Base-by-base conservation (phyloP, 2,888 invertebrate species). In the Apodemia mormo region DNA sequence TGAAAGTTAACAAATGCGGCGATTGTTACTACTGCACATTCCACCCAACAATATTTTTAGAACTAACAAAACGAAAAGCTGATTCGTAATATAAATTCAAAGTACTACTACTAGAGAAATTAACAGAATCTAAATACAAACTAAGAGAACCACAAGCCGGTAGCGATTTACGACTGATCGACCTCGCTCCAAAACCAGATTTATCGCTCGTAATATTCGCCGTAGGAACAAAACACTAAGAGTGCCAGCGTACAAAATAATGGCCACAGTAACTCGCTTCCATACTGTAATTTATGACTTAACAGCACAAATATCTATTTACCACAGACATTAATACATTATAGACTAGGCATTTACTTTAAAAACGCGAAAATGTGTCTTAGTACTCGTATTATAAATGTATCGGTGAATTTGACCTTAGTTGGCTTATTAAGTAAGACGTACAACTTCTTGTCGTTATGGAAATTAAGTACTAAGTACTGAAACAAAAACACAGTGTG, bases 181-280 rank as follows among this genome's bases (percentile, higher is more conserved):
- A 82, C 84, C 85, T 87, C 83, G 85, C 80, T 81, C 85, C 84
- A 81, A 83, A 88, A 85, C 85, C 81, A 88, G 86, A 89, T 88
- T 87, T 88, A 89, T 85, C 69, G 82, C 80, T 80, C 77, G 81
- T 84, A 83, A 82, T 76, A 75, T 75, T 77, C 74, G 79, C 76
- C 67, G 67, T 65, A 75, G 74, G 75, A 76, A 75, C 78, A 78
- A 79, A 79, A 82, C 81, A 79, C 76, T 74, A 65, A 69, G 52
- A 40, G 65, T 66, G 49, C 30, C 22, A 29, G 64, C 12, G 30
- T 61, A 70, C 69, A 67, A 71, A 71, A 74, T 82, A 82, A 84
- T 81, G 78, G 77, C 79, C 79, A 76, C 76, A 78, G 70, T 70
- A 71, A 65, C 77, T 76, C 74, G 76, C 76, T 76, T 78, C 76